phyloP scores from a whole-genome alignment of 2,113 vertebrate genomes.

The Parus major region DNA sequence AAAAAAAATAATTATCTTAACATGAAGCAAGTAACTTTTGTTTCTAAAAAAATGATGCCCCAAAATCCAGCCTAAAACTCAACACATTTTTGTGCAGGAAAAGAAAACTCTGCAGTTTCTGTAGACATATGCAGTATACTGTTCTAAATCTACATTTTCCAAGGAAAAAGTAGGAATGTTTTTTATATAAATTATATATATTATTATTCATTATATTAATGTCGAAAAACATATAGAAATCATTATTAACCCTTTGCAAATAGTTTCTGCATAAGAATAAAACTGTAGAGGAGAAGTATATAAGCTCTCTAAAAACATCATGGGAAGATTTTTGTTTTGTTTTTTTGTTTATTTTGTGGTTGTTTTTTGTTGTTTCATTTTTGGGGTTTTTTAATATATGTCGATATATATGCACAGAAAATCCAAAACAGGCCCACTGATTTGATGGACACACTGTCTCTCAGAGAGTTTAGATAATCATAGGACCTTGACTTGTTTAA shows the following conservation, averaged over 20 bases:
- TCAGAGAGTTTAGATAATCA: not conserved
- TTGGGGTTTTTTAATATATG: not conserved
- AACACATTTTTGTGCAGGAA: not conserved
- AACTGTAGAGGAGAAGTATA: not conserved
- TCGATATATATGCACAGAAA: not conserved
- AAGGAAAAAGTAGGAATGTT: not conserved
- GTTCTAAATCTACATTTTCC: not conserved
- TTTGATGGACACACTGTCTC: not conserved
- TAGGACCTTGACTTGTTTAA: not conserved
- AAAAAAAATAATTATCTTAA: not conserved
- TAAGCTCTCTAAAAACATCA: not conserved
- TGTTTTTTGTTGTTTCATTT: too few relatives aligned
- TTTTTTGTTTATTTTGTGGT: too few relatives aligned
- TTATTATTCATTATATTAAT: not conserved
- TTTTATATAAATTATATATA: not conserved
- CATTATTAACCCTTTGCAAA: not conserved
- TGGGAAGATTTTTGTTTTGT: not conserved
- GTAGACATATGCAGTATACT: not conserved
- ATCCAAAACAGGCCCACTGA: not conserved
- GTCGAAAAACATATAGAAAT: not conserved
- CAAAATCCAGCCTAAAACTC: not conserved
- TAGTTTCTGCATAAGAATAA: not conserved
- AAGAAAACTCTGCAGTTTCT: not conserved
- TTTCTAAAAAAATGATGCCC: not conserved
- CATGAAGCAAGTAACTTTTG: not conserved